Evolutionary conservation across 2,888 invertebrate species (phyloP), one percentile per base, ranked within the genome.

Genomic region (Oxycera nigricornis): DNA sequence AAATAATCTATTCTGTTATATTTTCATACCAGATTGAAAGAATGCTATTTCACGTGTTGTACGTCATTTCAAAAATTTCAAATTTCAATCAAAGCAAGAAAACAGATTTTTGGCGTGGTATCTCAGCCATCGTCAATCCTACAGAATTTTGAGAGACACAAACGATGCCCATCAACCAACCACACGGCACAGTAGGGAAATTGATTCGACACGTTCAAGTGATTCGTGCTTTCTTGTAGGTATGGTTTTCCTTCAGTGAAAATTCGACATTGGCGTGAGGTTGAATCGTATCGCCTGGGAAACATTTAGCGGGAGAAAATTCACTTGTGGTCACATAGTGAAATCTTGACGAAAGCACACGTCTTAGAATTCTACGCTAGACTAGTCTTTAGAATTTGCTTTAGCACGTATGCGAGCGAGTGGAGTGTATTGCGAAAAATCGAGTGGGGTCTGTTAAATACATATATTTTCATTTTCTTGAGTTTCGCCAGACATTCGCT

Each of bases 241-340:
- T 24, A 55, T 55, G 46, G 11, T 59, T 59, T 9, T 28, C 9
- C n/a, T 22, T 41, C 30, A 41, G 65, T 41, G 65, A 65, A 65
- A 65, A 22, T 65, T 65, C 41, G 65, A 65, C 65, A 65, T 65
- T 65, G 65, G 41, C n/a, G 22, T 30, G 26, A 14, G 39, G 41
- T 17, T 35, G 65, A 41, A 6, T 17, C 30, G 65, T 9, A 35
- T 31, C 6, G 24, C 24, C 41, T 28, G 39, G 39, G 39, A 41
- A 3, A 6, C 22, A n/a, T 39, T 65, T 39, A 9, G 24, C 65
- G 65, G 41, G 41, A 65, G 65, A 62, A 62, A 31, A 62, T 35
- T 35, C 20, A 62, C 35, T n/a, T 26, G 39, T 35, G 28, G 31
- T 31, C 9, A 62, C 31, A 62, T 62, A 14, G 35, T 35, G 31